phyloP scores from a whole-genome alignment of 2,797 vertebrate genomes.

The Tenualosa ilisha region DNA sequence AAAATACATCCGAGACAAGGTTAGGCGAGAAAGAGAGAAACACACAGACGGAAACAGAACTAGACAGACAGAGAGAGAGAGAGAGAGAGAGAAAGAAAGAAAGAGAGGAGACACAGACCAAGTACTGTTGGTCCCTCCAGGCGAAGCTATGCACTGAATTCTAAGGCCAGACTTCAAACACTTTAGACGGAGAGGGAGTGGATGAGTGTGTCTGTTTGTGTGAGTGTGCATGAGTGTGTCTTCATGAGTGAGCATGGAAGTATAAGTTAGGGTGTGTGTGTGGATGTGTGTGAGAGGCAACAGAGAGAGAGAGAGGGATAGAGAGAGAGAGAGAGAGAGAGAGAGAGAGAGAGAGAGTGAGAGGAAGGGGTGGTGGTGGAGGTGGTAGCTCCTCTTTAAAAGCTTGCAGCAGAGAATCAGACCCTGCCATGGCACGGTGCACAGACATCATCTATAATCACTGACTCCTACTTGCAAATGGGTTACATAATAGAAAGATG shows the following conservation, averaged over 20 bases:
- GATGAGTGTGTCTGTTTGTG: neutral
- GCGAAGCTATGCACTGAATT: constrained; percentile 18
- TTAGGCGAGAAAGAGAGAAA: neutral
- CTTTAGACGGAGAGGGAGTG: neutral
- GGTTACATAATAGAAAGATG: neutral
- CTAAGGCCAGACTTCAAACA: constrained; percentile 26
- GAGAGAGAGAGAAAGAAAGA: neutral
- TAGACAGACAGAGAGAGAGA: neutral
- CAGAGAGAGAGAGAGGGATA: too few relatives aligned
- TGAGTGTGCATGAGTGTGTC: neutral
- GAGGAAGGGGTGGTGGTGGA: too few relatives aligned
- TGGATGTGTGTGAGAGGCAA: neutral
- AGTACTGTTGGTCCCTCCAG: constrained; percentile 22
- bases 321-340: neutral
- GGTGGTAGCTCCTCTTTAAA: neutral
- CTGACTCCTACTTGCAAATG: neutral
- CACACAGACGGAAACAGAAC: neutral
- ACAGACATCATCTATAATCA: constrained; percentile 3
- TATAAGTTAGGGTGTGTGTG: neutral
- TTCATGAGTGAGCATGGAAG: too few relatives aligned
- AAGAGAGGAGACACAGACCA: neutral
- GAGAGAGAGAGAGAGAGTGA: neutral
- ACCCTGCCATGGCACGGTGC: neutral
- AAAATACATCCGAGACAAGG: constrained; percentile 33
- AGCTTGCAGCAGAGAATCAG: neutral